phyloP scores from a whole-genome alignment of 1,140 invertebrate genomes.

The Pteromalus puparum region DNA sequence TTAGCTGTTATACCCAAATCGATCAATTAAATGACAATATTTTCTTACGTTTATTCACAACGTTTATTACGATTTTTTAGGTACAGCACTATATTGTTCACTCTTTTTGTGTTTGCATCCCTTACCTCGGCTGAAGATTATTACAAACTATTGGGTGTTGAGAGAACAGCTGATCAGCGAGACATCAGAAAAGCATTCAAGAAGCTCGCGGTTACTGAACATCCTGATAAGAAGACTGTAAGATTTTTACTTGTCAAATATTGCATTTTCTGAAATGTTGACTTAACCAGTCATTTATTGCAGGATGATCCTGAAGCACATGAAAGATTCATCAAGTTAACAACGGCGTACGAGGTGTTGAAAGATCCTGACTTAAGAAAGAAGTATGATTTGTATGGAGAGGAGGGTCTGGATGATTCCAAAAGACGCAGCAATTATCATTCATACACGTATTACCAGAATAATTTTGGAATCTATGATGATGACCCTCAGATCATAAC shows the following conservation, averaged over 20 bases:
- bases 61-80: not conserved
- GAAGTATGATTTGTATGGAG: slow-evolving; percentile 88
- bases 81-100: not conserved
- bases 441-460: slow-evolving; percentile 88
- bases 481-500: slow-evolving; percentile 90
- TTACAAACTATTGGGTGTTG: slow-evolving; percentile 84
- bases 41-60: not conserved
- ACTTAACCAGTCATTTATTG: slow-evolving; percentile 51
- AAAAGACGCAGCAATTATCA: slow-evolving; percentile 81
- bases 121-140: slow-evolving; percentile 66
- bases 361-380: slow-evolving; percentile 86
- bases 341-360: slow-evolving; percentile 88
- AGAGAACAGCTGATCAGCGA: slow-evolving; percentile 81
- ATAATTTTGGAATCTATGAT: slow-evolving; percentile 93
- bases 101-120: slow-evolving; percentile 55
- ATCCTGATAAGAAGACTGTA: slow-evolving; percentile 92
- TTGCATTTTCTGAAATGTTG: not conserved
- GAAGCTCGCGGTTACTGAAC: slow-evolving; percentile 84
- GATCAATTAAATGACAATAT: not conserved
- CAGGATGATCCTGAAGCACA: slow-evolving; percentile 85
- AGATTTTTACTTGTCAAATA: not conserved
- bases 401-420: slow-evolving; percentile 79
- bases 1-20: not conserved
- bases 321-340: slow-evolving; percentile 85
- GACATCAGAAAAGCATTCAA: slow-evolving; percentile 91